Evolutionary conservation across 2,113 vertebrate genomes (phyloP), one percentile per base, ranked within the genome.

Genomic region (Emberiza fucata): DNA sequence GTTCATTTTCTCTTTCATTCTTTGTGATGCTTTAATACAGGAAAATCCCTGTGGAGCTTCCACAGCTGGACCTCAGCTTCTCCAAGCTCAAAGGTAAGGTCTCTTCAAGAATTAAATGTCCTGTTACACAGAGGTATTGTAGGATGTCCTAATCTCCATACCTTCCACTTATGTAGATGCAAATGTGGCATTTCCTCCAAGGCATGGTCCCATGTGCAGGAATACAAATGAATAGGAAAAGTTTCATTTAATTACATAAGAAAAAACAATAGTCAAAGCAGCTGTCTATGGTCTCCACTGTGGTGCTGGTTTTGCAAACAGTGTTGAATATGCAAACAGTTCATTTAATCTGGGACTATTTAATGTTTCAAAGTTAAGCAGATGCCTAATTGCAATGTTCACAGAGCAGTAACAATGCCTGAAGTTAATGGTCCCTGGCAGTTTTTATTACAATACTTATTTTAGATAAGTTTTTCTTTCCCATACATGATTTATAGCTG

Each of bases 311-410:
- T 81, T 60, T 81, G 44, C 47, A 86, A 88, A 56, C 10, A 40
- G 9, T 10, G 8, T 23, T 59, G 47, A 71, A 18, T 65, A 75
- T 56, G 28, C 18, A 75, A 95, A 72, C 17, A 92, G 57, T 82
- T 82, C 61, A 51, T 89, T 96, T 80, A 80, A 79, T 82, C 51
- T 85, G 50, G 25, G 53, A 72, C n/a, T 39, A 57, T 50, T 93
- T 76, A 84, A 75, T 56, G 37, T 47, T 78, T 71, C 42, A 75
- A 95, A 94, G 45, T 76, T 79, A 75, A 95, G 45, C 80, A 96
- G 69, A 91, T 91, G 83, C 61, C 89, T 94, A 93, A 91, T 68
- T 88, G 77, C 44, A 92, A 25, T 10, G 9, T 70, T 95, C 60
- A 86, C 39, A 89, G 53, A 92, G 31, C 12, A 25, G 57, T 86